phyloP scores from a whole-genome alignment of 2,888 invertebrate species.

The Eristalinus sepulchralis region DNA sequence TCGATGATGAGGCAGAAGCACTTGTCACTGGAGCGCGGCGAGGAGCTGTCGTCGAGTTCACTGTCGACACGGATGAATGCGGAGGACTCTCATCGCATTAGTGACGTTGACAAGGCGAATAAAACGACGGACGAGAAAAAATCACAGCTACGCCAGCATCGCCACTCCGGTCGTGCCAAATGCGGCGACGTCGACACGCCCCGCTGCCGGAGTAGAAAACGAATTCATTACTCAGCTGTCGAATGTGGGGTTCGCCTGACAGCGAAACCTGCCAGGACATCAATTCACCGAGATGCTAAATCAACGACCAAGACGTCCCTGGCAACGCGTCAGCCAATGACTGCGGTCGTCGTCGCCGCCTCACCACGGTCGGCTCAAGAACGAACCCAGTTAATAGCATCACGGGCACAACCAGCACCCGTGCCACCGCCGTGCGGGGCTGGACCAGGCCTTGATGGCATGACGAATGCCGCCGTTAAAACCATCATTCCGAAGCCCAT shows the following conservation, averaged over 20 bases:
- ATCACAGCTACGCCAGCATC: slow-evolving; percentile 38
- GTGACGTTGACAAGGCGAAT: slow-evolving; percentile 54
- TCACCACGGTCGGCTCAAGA: slow-evolving; percentile 21
- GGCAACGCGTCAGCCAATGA: slow-evolving; percentile 34
- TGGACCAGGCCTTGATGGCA: slow-evolving; percentile 50
- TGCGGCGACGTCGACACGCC: slow-evolving; percentile 46
- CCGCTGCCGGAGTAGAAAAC: slow-evolving; percentile 24
- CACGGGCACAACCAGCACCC: slow-evolving; percentile 7
- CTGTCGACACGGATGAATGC: slow-evolving; percentile 39
- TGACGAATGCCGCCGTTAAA: slow-evolving; percentile 59
- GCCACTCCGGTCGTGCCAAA: slow-evolving; percentile 29
- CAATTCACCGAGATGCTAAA: slow-evolving; percentile 57
- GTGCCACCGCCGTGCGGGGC: slow-evolving; percentile 30
- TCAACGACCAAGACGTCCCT: slow-evolving; percentile 44
- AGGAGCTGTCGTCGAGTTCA: slow-evolving; percentile 54
- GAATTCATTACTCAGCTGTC: slow-evolving; percentile 58
- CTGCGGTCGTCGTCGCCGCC: not conserved
- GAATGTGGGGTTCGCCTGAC: slow-evolving; percentile 40
- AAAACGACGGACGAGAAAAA: slow-evolving; percentile 52
- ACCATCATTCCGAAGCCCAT: slow-evolving; percentile 55
- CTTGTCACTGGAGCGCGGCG: not conserved
- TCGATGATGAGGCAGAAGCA: slow-evolving; percentile 46
- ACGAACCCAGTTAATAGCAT: slow-evolving; percentile 46
- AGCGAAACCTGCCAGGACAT: slow-evolving; percentile 38
- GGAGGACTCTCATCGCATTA: slow-evolving; percentile 40